phyloP scores from a whole-genome alignment of 2,113 vertebrate genomes.

The Sphaerodactylus townsendi region DNA sequence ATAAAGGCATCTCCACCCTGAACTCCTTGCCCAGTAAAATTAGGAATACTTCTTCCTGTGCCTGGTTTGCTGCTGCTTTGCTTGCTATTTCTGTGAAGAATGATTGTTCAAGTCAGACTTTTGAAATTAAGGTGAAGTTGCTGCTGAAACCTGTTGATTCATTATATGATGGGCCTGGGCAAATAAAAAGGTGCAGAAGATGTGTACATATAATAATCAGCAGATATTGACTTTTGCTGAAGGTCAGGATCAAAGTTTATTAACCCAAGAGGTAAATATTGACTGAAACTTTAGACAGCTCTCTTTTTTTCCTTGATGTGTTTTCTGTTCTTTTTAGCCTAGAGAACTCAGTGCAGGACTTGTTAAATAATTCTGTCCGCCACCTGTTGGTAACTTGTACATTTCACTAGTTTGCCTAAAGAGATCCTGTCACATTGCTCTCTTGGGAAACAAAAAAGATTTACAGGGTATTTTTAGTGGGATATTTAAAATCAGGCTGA shows the following conservation, averaged over 20 bases:
- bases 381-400: slow-evolving; percentile 52
- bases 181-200: slow-evolving; percentile 64
- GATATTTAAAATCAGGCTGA: slow-evolving; percentile 70
- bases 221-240: slow-evolving; percentile 70
- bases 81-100: slow-evolving; percentile 49
- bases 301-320: slow-evolving; percentile 9
- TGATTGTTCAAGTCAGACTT: slow-evolving; percentile 59
- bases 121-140: slow-evolving; percentile 62
- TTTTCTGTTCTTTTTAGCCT: slow-evolving; percentile 7
- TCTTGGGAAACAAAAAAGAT: slow-evolving; percentile 50
- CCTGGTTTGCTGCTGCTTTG: slow-evolving; percentile 48
- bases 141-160: slow-evolving; percentile 64
- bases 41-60: slow-evolving; percentile 35
- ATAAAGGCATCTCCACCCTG: background rate
- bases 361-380: slow-evolving; percentile 61
- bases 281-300: slow-evolving; percentile 71
- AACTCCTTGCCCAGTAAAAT: slow-evolving; percentile 50
- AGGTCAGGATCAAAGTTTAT: slow-evolving; percentile 74
- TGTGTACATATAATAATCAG: slow-evolving; percentile 64
- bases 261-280: slow-evolving; percentile 76
- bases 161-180: slow-evolving; percentile 62
- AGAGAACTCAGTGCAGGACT: slow-evolving; percentile 45
- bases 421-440: slow-evolving; percentile 49
- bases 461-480: slow-evolving; percentile 52
- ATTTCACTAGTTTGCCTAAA: slow-evolving; percentile 47